phyloP scores from a whole-genome alignment of 2,888 invertebrate genomes.

The Linhomoeus sp. region DNA sequence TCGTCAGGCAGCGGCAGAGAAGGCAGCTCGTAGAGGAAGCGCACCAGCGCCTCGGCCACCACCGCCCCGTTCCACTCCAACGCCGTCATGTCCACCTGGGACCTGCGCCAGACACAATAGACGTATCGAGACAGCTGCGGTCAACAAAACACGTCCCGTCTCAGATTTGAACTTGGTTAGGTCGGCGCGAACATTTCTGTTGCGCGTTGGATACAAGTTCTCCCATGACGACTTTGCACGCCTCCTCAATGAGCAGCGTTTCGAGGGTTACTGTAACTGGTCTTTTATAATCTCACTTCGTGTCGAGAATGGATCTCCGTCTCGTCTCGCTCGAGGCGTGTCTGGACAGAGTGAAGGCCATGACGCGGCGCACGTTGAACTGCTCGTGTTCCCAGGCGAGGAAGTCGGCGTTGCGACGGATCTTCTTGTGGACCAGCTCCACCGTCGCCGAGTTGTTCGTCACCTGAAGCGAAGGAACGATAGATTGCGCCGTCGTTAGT shows the following conservation, averaged over 20 bases:
- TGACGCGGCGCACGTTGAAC: conserved; percentile 70
- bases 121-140: neutral
- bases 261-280: too few relatives aligned
- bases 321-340: too few relatives aligned
- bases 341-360: conserved; percentile 77
- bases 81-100: conserved; percentile 39
- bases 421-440: conserved; percentile 57
- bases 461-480: neutral
- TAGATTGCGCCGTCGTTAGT: neutral
- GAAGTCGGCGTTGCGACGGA: conserved; percentile 73
- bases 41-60: conserved; percentile 60
- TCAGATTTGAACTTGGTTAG: too few relatives aligned
- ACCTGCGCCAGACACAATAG: too few relatives aligned
- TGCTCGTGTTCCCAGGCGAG: conserved; percentile 88
- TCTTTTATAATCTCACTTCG: too few relatives aligned
- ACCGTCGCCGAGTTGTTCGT: conserved; percentile 4
- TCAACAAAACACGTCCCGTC: too few relatives aligned
- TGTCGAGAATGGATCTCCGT: too few relatives aligned
- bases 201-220: too few relatives aligned
- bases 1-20: neutral
- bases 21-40: conserved; percentile 35
- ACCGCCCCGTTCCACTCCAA: conserved; percentile 48
- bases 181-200: too few relatives aligned
- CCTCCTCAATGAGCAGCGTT: too few relatives aligned
- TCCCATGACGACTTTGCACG: too few relatives aligned